Evolutionary conservation across 2,888 invertebrate genomes (phyloP).

Genomic region (Tholera decimalis): DNA sequence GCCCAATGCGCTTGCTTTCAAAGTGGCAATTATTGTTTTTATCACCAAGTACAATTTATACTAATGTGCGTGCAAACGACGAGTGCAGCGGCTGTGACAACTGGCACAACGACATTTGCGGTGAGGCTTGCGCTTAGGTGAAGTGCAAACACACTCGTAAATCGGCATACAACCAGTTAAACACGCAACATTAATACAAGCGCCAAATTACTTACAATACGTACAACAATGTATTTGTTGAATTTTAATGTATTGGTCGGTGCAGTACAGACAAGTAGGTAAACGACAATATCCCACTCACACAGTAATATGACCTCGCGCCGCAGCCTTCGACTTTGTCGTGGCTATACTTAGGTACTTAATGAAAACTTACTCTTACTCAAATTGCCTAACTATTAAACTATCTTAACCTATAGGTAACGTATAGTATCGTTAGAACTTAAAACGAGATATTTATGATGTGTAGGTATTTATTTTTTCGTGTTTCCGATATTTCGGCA

Average conservation of each 20-base stretch:
- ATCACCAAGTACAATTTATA: slow-evolving; percentile 43
- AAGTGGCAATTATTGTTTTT: slow-evolving; percentile 56
- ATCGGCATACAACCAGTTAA: slow-evolving; percentile 52
- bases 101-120: slow-evolving; percentile 67
- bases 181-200: slow-evolving; percentile 58
- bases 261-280: slow-evolving; percentile 51
- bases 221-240: slow-evolving; percentile 50
- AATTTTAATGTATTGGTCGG: slow-evolving; percentile 42
- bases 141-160: slow-evolving; percentile 60
- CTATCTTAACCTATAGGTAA: not conserved
- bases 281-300: slow-evolving; percentile 72
- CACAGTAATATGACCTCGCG: slow-evolving; percentile 83
- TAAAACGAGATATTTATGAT: no score
- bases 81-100: slow-evolving; percentile 63
- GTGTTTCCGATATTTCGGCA: no score
- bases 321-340: slow-evolving; percentile 83
- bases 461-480: no score
- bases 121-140: slow-evolving; percentile 49
- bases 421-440: no score
- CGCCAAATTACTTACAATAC: slow-evolving; percentile 48
- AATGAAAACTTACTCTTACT: slow-evolving; percentile 68
- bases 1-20: slow-evolving; percentile 51
- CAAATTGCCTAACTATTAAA: slow-evolving; percentile 19
- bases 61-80: slow-evolving; percentile 56
- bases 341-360: slow-evolving; percentile 69